Base-by-base conservation (phyloP, 1,140 invertebrate species). In the Bombus confusus region DNA sequence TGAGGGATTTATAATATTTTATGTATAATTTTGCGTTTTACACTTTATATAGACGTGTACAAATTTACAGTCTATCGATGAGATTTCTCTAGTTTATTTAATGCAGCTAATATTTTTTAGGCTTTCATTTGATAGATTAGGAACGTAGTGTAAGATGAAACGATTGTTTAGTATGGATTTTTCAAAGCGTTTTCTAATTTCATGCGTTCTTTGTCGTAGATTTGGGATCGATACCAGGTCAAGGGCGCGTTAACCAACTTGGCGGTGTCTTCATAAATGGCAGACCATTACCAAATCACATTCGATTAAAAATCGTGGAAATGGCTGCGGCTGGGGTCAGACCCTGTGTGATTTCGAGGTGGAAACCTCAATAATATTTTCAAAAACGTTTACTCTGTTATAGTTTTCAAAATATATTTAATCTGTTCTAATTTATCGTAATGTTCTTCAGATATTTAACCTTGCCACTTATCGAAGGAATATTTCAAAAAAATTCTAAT, bases 211-310 rank as follows among this genome's bases (percentile, higher is more conserved):
- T 79, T 85, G 85, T 91, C 88, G 28, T 77, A 94, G 94, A 95
- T 86, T 87, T 94, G 31, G 92, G 93, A 64, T 93, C 93, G 66
- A 94, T 95, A 94, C 93, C 96, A 95, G 97, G 97, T 82, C 97
- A 98, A 95, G 97, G 97, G 75, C 96, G 98, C 62, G 97, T 98
- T 31, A 98, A 98, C 95, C 98, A 98, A 94, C 95, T 98, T 18
- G 98, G 98, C n/a, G 98, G 98, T 34, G 96, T 98, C 43, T 98
- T 98, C 92, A 98, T 98, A 88, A 98, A 98, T 94, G 97, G 97
- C 2, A 95, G 98, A 28, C 97, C 97, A 0, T 93, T 98, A 69
- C 97, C 97, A 9, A 97, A 98, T 92, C 97, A 97, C 89, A 97
- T 98, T 80, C 96, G 97, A 34, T 91, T 97, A 39, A 97, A 97